phyloP scores from a whole-genome alignment of 2,888 invertebrate genomes.

The Cheilosia variabilis region DNA sequence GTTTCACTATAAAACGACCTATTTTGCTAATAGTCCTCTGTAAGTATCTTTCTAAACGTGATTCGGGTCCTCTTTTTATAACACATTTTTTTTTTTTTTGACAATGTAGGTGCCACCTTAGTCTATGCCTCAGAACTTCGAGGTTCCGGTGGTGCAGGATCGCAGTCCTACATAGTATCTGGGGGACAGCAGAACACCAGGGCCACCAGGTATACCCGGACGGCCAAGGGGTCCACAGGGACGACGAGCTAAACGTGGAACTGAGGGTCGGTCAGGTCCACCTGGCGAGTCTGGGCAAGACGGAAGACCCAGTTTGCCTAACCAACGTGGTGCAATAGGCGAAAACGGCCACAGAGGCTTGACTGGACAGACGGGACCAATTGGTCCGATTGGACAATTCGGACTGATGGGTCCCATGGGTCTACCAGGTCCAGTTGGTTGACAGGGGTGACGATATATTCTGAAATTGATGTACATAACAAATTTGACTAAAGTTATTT shows the following conservation, averaged over 20 bases:
- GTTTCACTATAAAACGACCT: slow-evolving; percentile 33
- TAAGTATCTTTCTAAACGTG: slow-evolving; percentile 5
- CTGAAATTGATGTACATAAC: neutral
- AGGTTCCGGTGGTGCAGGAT: slow-evolving; percentile 30
- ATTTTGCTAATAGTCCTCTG: slow-evolving; percentile 47
- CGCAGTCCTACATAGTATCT: slow-evolving; percentile 21
- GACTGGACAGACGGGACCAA: slow-evolving; percentile 53
- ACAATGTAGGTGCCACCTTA: slow-evolving; percentile 12
- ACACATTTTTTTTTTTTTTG: neutral
- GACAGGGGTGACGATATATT: neutral
- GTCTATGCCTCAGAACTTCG: slow-evolving; percentile 22
- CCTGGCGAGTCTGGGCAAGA: slow-evolving; percentile 49
- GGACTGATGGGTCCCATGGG: slow-evolving; percentile 40
- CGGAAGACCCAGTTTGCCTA: slow-evolving; percentile 62
- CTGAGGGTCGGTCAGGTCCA: slow-evolving; percentile 55
- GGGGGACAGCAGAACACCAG: slow-evolving; percentile 56
- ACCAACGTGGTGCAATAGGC: slow-evolving; percentile 24
- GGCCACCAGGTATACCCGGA: slow-evolving; percentile 59
- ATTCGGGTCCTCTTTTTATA: neutral
- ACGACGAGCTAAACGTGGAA: slow-evolving; percentile 48
- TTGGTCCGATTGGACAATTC: slow-evolving; percentile 37
- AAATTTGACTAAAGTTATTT: neutral
- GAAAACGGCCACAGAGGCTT: slow-evolving; percentile 45
- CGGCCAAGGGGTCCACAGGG: slow-evolving; percentile 55
- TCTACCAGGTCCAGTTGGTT: slow-evolving; percentile 1